Evolutionary conservation across 2,797 vertebrate genomes (phyloP), one percentile per base, ranked within the genome.

Genomic region (Onychomys torridus): DNA sequence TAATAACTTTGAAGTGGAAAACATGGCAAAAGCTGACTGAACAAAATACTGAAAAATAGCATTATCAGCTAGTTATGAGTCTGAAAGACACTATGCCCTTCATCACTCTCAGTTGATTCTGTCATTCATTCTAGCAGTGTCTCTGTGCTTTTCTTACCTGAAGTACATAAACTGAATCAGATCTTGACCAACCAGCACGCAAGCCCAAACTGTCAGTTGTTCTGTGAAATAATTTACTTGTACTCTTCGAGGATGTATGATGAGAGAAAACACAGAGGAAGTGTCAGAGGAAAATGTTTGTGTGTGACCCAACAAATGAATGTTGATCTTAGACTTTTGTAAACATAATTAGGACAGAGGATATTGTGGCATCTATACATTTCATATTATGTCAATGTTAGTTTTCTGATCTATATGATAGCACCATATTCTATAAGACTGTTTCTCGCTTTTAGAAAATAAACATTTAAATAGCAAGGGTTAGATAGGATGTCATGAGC

Each of bases 401-500:
- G 13, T 40, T 81, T 95, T 52, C 37, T 79, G 46, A 82, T 95
- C 82, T 86, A 91, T 86, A 93, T 57, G 46, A 32, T 63, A 89
- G 29, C 11, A 59, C 19, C 29, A 43, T 78, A 25, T 84, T 87
- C 67, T 37, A 16, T n/a, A 90, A 89, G 17, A 76, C 9, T 87
- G 75, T 78, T 55, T 19, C 32, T 89, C 91, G 37, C 71, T 93
- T 84, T 93, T 75, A 81, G 29, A 88, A 95, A 96, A 90, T 69
- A 81, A 1, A 55, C 25, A 55, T 25, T 57, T 40, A 84, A 92
- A 85, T 40, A 61, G 7, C 23, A 83, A 82, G 13, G 29, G 6
- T 17, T 43, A 43, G 92, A 79, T 5, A 14, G 21, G 2, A 40
- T 32, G 43, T 34, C 13, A 19, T 25, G 0, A 57, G 10, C 23